Evolutionary conservation across 2,113 vertebrate species (phyloP), one percentile per base, ranked within the genome.

Genomic region (Bambusicola thoracicus): DNA sequence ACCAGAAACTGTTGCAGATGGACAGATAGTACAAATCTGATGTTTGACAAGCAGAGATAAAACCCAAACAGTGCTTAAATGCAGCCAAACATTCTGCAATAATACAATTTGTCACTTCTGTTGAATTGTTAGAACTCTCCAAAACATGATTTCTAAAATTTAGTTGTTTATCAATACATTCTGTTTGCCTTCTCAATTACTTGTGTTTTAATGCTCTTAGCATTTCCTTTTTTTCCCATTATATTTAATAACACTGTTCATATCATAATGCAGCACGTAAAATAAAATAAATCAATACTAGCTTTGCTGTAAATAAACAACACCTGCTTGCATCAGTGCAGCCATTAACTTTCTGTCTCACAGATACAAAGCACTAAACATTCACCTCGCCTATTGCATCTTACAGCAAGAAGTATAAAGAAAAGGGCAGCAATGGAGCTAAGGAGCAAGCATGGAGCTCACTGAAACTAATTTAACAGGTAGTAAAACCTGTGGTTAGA

Each of bases 231-330:
- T 48, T 30, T 14, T 22, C 6, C 53, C 43, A 40, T 40, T 44
- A 17, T n/a, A 61, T 49, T 90, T 75, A 36, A 89, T 11, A 8
- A 73, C 58, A 53, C 34, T 8, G 15, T 11, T 73, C 11, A 2
- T 10, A 55, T 24, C 63, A 22, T 76, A 48, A 81, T 2, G 20
- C 4, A 80, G 70, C 44, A 80, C 5, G 51, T 59, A 70, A 92
- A 5, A 29, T 29, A n/a, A n/a, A 58, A 32, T 22, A n/a, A 89
- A 92, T 14, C 87, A 85, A 43, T 56, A 63, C 59, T 5, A 63
- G 70, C 38, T 87, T 25, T 95, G 87, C 78, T 70, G 68, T 82
- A 87, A 92, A 89, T 86, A 79, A 92, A 63, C 62, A 43, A 72
- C 7, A 41, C 53, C 68, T 82, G 59, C 63, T 80, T 51, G 10